Percentiles rank a stretch among this genome's conserved stretches.
These are phyloP conservation scores for Oryctes rhinoceros DNA, from an alignment of 1,140 invertebrate species.

Conservation along the genomic window DNA sequence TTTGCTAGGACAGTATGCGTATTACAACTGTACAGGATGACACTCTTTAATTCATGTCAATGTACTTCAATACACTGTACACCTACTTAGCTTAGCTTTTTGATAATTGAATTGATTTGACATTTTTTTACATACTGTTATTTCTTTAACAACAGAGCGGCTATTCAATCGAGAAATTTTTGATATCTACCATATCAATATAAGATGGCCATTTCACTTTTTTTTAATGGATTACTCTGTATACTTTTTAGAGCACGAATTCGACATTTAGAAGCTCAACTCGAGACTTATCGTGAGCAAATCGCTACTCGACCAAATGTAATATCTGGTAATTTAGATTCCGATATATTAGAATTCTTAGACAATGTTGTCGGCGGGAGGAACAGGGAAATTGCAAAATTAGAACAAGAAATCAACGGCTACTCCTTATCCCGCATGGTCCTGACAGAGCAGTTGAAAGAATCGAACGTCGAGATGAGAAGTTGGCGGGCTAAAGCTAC, in stretches of 20 bases:
- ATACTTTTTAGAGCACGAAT: neutral
- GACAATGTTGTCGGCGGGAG: conserved; percentile 5
- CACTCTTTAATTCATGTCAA: too few species aligned
- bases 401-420: neutral
- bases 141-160: too few species aligned
- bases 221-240: neutral
- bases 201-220: too few species aligned
- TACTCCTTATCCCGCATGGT: neutral
- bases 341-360: neutral
- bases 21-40: too few species aligned
- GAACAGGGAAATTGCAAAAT: conserved; percentile 1
- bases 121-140: too few species aligned
- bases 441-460: neutral
- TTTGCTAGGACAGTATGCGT: too few species aligned
- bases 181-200: too few species aligned
- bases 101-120: too few species aligned
- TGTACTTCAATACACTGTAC: too few species aligned
- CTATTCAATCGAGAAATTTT: too few species aligned
- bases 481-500: conserved; percentile 26
- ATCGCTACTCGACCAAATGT: neutral
- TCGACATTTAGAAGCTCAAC: neutral
- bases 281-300: neutral
- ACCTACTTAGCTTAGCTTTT: too few species aligned
- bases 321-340: neutral
- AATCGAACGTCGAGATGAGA: neutral